Evolutionary conservation across 2,113 vertebrate species (phyloP), one percentile per base, ranked within the genome.

Genomic region (Archocentrus centrarchus): DNA sequence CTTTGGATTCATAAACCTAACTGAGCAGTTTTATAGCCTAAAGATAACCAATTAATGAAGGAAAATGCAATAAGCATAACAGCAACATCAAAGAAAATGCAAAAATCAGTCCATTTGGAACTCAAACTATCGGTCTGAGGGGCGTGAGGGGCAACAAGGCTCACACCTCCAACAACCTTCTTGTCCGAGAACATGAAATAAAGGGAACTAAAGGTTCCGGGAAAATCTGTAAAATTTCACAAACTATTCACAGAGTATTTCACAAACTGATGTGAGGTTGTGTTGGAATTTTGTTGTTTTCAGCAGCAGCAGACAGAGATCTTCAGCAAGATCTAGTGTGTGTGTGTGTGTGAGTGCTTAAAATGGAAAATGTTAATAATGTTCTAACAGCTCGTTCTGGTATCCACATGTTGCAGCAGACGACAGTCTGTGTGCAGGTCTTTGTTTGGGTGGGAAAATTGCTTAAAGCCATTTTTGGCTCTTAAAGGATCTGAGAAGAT

Each of bases 31-130:
- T 70, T 70, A 70, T 53, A 32, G 44, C 66, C 66, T 13, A 55
- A 73, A 73, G 47, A 27, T 13, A 55, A 53, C 17, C 53, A n/a
- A 73, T 55, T 73, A 50, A 73, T 73, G 68, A 32, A 73, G 47
- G 27, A 73, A 73, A 3, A 32, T 53, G 47, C 27, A 73, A 53
- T 3, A 73, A 73, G 68, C 13, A 17, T 73, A 73, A 73, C 32
- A 32, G 6, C 11, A 73, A 55, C 47, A 73, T 32, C 68, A 73
- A n/a, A 53, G 50, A 53, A 53, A 53, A 15, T 7, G 50, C 15
- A 17, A 18, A 53, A 50, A 50, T 50, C 14, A 17, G 41, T 44
- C 41, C 11, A 44, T 44, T 44, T 44, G 41, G 41, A 44, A 44
- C 41, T 44, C 41, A 44, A 44, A 44, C 15, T 17, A 17, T 6